A percentile compares a stretch with the other conserved stretches of the same genome.
Evolutionary conservation across 2,797 vertebrate species (phyloP).

Genomic region (Syndactyla subalaris): DNA sequence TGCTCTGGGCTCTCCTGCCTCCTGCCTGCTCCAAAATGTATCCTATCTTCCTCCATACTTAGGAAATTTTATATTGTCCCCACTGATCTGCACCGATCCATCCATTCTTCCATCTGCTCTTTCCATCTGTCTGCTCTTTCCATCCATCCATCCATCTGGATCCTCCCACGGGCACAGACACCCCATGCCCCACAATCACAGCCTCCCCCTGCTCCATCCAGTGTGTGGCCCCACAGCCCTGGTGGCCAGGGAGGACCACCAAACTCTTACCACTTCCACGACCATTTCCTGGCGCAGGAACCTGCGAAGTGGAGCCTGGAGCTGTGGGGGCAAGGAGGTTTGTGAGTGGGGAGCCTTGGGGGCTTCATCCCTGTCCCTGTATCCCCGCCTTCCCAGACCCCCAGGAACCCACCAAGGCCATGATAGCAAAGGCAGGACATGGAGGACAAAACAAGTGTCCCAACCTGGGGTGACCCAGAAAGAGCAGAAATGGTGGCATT

Average conservation of each 20-base stretch:
- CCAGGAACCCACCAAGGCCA: background rate
- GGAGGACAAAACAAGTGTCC: background rate
- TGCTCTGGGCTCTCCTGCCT: background rate
- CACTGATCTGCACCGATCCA: fast-evolving
- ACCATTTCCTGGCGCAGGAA: slow-evolving; percentile 98
- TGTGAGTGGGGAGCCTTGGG: fast-evolving
- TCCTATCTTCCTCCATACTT: background rate
- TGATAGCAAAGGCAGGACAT: background rate
- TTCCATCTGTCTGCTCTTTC: too few relatives aligned
- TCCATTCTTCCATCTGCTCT: too few relatives aligned
- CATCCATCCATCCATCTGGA: fast-evolving
- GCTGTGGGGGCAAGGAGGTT: slow-evolving; percentile 74
- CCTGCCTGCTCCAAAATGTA: background rate
- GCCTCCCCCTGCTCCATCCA: background rate
- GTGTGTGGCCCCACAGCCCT: fast-evolving
- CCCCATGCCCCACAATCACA: fast-evolving
- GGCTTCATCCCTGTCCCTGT: background rate
- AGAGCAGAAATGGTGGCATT: background rate
- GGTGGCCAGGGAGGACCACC: background rate
- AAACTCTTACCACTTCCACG: slow-evolving; percentile 89
- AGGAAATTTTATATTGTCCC: background rate
- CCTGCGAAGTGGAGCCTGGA: slow-evolving; percentile 92
- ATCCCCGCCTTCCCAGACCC: background rate
- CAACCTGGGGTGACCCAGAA: background rate
- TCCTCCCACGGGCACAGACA: background rate